Evolutionary conservation across 2,797 vertebrate genomes (phyloP), one percentile per base, ranked within the genome.

Genomic region (Falco rusticolus): DNA sequence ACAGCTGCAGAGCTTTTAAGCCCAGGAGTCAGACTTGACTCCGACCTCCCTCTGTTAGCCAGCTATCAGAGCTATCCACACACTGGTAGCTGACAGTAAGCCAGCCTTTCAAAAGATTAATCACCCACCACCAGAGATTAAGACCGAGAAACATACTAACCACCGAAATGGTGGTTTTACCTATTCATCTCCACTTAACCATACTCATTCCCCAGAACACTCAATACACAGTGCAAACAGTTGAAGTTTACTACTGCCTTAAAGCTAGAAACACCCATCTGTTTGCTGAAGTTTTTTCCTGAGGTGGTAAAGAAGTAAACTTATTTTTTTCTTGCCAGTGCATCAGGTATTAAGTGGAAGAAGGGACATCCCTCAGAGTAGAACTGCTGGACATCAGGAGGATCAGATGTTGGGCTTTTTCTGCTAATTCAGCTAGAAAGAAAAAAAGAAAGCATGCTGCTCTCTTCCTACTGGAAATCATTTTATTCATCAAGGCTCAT

Each of bases 381-480:
- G 19, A 86, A 28, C 51, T 85, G 29, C 8, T 94, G 64, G 70
- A 63, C 19, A 41, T 29, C 10, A 81, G 53, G 2, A 84, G 6
- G 14, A 50, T 37, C 45, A 94, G 56, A 76, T 2, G 2, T 25
- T 50, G 12, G 6, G 6, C 16, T 91, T 84, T 94, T 93, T 37
- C 65, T 79, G 80, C 48, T 71, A 76, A 79, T 90, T 79, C 84
- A 91, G 61, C 61, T 50, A 69, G 11, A 71, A 39, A 16, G 5
- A 34, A 2, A 2, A 22, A 68, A 45, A 48, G 37, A 39, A 64
- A 13, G 19, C 33, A 59, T 2, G 5, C 51, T n/a, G 33, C 68
- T 78, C 16, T 48, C n/a, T 91, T 94, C 87, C 93, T 84, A 68
- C 53, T 93, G 79, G 72, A 88, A 69, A 77, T 87, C 50, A 53